These are phyloP conservation scores for Diaphora mendica DNA, from an alignment of 2,888 invertebrate genomes.

Conservation along the genomic window DNA sequence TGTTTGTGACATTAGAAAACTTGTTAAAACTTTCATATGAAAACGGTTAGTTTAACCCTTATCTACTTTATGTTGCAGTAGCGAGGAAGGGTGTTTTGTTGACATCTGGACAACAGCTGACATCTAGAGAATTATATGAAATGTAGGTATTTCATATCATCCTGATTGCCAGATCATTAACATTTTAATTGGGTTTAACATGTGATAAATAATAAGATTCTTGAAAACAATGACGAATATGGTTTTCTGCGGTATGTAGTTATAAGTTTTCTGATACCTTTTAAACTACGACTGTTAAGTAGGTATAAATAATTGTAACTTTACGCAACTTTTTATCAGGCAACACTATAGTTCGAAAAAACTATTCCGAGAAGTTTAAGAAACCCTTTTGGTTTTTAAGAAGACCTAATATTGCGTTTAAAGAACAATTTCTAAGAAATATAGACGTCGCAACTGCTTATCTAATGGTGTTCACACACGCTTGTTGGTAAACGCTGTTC, in stretches of 20 bases:
- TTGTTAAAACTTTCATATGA: not conserved
- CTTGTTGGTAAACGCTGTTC: conserved; percentile 31
- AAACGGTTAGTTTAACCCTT: not conserved
- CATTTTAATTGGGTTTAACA: no score
- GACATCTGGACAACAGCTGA: no score
- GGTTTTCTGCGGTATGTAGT: no score
- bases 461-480: conserved; percentile 25
- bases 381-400: not conserved
- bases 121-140: not conserved
- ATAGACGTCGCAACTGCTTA: conserved; percentile 13
- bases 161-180: no score
- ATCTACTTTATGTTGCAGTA: not conserved
- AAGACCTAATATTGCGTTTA: not conserved
- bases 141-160: not conserved
- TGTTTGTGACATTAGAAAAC: not conserved
- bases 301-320: not conserved
- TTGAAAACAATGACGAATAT: not conserved
- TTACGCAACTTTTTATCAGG: no score
- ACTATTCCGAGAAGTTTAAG: not conserved
- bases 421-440: conserved; percentile 5
- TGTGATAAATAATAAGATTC: not conserved
- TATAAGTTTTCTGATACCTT: not conserved
- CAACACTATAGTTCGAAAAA: not conserved
- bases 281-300: not conserved
- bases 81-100: not conserved